Percentiles rank a stretch among this genome's conserved stretches.
phyloP scores from a whole-genome alignment of 1,140 invertebrate genomes.

The Galendromus occidentalis region DNA sequence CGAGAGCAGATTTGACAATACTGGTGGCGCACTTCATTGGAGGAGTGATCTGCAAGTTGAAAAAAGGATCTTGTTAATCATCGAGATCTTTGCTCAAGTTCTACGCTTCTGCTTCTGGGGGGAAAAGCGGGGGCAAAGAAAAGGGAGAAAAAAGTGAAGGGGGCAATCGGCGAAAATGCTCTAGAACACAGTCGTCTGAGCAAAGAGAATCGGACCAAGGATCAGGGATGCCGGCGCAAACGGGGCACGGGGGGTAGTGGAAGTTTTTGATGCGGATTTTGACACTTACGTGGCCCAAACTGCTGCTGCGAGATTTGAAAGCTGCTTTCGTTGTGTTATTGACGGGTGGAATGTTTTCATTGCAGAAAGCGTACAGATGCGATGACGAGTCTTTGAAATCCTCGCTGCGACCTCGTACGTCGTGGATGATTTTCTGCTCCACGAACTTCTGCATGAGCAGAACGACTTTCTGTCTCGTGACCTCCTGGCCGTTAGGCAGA shows the following conservation, averaged over 20 bases:
- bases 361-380: neutral
- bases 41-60: neutral
- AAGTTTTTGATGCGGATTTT: neutral
- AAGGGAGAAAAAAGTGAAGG: neutral
- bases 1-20: neutral
- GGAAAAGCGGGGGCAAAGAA: neutral
- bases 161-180: neutral
- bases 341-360: neutral
- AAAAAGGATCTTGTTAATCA: neutral
- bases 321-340: neutral
- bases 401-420: neutral
- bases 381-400: neutral
- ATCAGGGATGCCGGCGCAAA: too few species aligned
- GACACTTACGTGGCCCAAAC: neutral
- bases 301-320: neutral
- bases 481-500: neutral
- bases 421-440: slow-evolving; percentile 2
- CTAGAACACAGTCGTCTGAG: neutral
- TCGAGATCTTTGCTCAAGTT: neutral
- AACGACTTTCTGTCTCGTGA: neutral
- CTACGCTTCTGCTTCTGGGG: neutral
- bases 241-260: neutral
- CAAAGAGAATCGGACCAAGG: too few species aligned
- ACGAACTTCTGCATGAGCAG: slow-evolving; percentile 5
- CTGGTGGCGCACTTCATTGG: neutral